These are phyloP conservation scores for Cephus sareptanus DNA, from an alignment of 2,888 invertebrate genomes.

Conservation along the genomic window DNA sequence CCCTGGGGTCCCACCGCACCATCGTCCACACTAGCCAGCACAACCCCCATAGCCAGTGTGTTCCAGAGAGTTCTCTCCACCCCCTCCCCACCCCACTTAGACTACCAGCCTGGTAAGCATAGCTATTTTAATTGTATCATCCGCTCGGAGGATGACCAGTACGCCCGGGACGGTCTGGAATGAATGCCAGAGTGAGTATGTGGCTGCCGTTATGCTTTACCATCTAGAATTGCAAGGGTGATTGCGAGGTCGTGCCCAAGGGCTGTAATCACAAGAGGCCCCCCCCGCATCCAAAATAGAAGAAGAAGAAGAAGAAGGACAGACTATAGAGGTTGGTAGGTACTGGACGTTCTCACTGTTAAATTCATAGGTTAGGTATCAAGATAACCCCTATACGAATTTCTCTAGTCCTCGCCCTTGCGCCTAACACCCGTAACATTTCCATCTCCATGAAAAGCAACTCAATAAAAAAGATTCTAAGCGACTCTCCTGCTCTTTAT, in stretches of 20 bases:
- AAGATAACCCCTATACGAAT: not conserved
- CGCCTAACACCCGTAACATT: not conserved
- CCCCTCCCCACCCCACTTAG: constrained; percentile 27
- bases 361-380: not conserved
- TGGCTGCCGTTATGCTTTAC: constrained; percentile 52
- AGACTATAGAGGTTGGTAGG: not conserved
- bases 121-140: constrained; percentile 66
- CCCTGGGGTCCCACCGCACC: constrained; percentile 41
- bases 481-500: not conserved
- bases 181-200: constrained; percentile 46
- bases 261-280: not conserved
- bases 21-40: constrained; percentile 10
- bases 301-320: not conserved
- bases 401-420: not conserved
- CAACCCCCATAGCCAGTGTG: not conserved
- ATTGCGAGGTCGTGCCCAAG: constrained; percentile 40
- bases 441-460: not conserved
- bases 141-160: constrained; percentile 52
- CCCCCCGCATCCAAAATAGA: not conserved
- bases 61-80: constrained; percentile 10
- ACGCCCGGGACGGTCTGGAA: constrained; percentile 47
- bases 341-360: not conserved
- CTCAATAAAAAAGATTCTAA: not conserved
- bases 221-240: constrained; percentile 52
- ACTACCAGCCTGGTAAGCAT: constrained; percentile 53